A percentile compares a stretch with the other conserved stretches of the same genome.
Conservation (phyloP, 2,113 vertebrate species). For the Cathartes aura region DNA sequence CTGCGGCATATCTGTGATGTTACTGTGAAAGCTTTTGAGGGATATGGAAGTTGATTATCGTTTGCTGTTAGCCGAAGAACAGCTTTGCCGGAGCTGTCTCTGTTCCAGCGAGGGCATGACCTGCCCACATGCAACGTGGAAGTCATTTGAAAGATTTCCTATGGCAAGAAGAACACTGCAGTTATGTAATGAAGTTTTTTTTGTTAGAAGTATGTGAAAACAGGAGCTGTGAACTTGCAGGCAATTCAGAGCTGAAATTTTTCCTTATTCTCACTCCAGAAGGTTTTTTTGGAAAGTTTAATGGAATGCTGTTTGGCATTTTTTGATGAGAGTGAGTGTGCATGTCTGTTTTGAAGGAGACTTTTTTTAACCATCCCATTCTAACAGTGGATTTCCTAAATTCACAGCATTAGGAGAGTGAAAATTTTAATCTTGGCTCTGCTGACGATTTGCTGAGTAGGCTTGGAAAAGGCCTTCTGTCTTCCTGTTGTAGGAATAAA, state of each 20-base stretch:
- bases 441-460: not conserved
- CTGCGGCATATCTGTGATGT: not conserved
- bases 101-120: not conserved
- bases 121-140: conserved; percentile 26
- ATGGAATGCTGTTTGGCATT: not conserved
- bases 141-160: not conserved
- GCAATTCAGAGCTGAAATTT: not conserved
- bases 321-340: not conserved
- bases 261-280: conserved; percentile 13
- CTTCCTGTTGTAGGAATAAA: not conserved
- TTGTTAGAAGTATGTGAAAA: conserved; percentile 29
- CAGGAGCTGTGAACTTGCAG: conserved; percentile 45
- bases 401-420: not conserved
- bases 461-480: not conserved
- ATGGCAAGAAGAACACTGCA: not conserved
- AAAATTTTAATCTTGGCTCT: not conserved
- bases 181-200: not conserved
- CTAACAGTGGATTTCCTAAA: not conserved
- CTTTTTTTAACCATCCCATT: not conserved
- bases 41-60: not conserved
- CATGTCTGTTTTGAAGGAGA: not conserved
- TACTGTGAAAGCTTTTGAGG: not conserved
- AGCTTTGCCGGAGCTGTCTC: not conserved
- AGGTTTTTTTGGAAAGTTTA: not conserved
- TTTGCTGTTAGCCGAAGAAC: not conserved